Conservation (phyloP, 2,888 invertebrate genomes). For the Calameuta pallipes region DNA sequence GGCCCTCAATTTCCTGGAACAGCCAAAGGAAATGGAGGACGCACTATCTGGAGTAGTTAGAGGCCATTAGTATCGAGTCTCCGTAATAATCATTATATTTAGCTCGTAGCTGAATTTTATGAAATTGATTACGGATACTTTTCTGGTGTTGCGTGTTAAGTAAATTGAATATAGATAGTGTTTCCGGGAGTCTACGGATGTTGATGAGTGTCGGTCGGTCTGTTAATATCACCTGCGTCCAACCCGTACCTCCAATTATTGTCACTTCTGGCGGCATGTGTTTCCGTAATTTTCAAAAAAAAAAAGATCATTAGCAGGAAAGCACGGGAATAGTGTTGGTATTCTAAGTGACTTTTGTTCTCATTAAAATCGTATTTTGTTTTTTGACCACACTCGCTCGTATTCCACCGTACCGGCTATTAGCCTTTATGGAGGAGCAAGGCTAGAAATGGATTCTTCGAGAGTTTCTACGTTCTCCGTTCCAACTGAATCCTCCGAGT, state of each 20-base stretch:
- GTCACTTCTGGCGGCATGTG: constrained; percentile 30
- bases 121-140: background rate
- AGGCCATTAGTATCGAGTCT: background rate
- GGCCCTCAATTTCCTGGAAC: background rate
- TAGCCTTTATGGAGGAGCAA: background rate
- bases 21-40: background rate
- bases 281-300: constrained; percentile 32
- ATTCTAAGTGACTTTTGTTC: constrained; percentile 25
- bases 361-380: constrained; percentile 45
- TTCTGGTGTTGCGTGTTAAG: background rate
- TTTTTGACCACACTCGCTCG: background rate
- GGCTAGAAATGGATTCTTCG: background rate
- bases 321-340: background rate
- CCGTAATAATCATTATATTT: background rate
- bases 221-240: background rate
- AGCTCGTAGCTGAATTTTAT: background rate
- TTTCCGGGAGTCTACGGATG: background rate
- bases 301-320: constrained; percentile 23
- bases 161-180: background rate
- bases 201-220: background rate
- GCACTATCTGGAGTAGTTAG: background rate
- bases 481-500: background rate
- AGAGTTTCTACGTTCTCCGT: background rate
- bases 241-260: background rate
- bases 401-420: background rate